Evolutionary conservation across 2,113 vertebrate species (phyloP), one percentile per base, ranked within the genome.

Genomic region (Fregata magnificens): DNA sequence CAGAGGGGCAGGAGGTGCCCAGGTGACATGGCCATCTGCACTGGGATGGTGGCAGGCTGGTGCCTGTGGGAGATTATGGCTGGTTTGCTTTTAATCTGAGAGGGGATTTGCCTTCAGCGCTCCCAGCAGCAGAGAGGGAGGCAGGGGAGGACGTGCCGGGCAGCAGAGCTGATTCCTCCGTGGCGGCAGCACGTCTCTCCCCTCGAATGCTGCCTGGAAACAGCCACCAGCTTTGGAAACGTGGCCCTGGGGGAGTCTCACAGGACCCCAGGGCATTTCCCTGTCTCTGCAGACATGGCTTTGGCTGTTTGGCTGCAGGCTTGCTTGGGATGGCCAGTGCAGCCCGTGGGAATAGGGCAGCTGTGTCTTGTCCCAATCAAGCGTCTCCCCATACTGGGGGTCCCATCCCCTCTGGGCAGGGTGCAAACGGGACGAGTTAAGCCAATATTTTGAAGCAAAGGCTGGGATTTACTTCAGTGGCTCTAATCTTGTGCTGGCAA

Each of bases 291-390:
- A 1, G 65, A 53, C 1, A 4, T 58, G 40, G 50, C 11, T 65
- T 31, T 62, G 40, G 50, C 42, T 40, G 18, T 24, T 55, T 2
- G 9, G 36, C 31, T 65, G 29, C 40, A 29, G 71, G 36, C 45
- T 90, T 0, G 0, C 58, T 40, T 0, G 0, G 65, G 7, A 13
- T 40, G 49, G 40, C 44, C 2, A 0, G 13, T 47, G 55, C 71
- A 56, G 59, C 59, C 53, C 0, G 0, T 56, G 63, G 74, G 61
- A 63, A 32, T 5, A n/a, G 66, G 56, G 7, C 47, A 52, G 47
- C n/a, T 12, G 2, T 4, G 4, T 34, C 62, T 44, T 42, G n/a
- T 44, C 82, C 74, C 45, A 15, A 2, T 31, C 11, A 5, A 72
- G 16, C 45, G 32, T 70, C 40, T 70, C 67, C 22, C 29, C 32